Conservation (phyloP, 2,113 vertebrate genomes). For the Peucedramus taeniatus region DNA sequence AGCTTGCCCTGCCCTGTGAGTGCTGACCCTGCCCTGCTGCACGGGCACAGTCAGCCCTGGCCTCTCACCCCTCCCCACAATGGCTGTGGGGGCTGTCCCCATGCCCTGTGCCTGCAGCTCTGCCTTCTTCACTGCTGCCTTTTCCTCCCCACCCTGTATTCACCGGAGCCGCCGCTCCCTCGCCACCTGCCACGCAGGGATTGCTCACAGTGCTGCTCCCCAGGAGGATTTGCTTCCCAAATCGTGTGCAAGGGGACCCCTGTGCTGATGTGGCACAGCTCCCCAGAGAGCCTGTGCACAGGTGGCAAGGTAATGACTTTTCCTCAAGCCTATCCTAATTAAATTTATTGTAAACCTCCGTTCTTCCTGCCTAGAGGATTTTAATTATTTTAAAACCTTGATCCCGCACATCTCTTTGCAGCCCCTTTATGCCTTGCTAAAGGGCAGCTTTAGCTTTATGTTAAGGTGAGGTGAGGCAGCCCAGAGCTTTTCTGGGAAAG, state of each 20-base stretch:
- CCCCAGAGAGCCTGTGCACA: neutral
- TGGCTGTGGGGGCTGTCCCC: neutral
- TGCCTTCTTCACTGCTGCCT: neutral
- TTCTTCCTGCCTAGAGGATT: conserved; percentile 13
- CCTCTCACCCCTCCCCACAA: neutral
- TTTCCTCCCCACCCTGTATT: fast-evolving
- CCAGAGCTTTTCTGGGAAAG: neutral
- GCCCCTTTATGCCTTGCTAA: neutral
- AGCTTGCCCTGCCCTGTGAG: neutral
- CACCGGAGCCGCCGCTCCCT: neutral
- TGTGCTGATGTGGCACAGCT: neutral
- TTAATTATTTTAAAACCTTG: conserved; percentile 30
- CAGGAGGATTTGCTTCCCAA: neutral
- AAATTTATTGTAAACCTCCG: conserved; percentile 15
- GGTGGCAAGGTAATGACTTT: neutral
- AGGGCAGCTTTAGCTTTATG: neutral
- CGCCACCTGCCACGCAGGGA: fast-evolving
- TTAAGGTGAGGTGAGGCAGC: neutral
- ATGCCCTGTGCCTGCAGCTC: neutral
- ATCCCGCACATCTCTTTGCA: neutral
- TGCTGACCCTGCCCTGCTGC: neutral
- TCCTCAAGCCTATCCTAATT: conserved; percentile 31
- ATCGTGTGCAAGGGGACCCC: fast-evolving
- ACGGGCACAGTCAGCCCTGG: neutral
- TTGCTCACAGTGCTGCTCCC: fast-evolving